Base-by-base conservation (phyloP, 2,797 vertebrate species). In the Astyanax mexicanus region DNA sequence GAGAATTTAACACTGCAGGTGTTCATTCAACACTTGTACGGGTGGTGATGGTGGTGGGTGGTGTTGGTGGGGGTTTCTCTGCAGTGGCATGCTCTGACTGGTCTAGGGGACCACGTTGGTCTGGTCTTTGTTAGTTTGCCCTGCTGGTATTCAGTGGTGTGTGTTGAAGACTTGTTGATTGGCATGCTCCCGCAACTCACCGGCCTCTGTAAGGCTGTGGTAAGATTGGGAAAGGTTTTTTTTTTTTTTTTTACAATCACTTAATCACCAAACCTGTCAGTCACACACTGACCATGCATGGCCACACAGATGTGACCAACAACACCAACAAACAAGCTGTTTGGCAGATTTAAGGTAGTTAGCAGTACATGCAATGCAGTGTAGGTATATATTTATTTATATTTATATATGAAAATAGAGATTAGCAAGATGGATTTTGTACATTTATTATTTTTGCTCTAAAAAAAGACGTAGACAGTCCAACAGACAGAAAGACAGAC, bases 221-320 rank as follows among this genome's bases (percentile, higher is more conserved):
- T 93, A 96, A 93, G 95, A 94, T 94, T 54, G 29, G 29, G 94
- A 90, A 88, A 93, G 93, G 93, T 92, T 94, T 93, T 94, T 94
- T 94, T 91, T 92, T 94, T 93, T 94, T 94, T 94, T 91, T 94
- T 91, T 96, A 96, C 95, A 95, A 96, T 95, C 95, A 93, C 96
- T 95, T 97, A 97, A 99, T 98, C 96, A 98, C 95, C 95, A 93
- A 94, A 96, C 93, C 96, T 97, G 96, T 98, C 98, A 97, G 92
- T 98, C 96, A 98, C 86, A 85, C 55, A 84, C 84, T 89, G 87
- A 88, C 17, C 23, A 38, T 44, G 32, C 37, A 7, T 90, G 81
- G 88, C 85, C 90, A 84, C 54, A 32, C 11, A 9, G 11, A 23
- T 10, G 21, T 64, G 32, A 65, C 52, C 35, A 68, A 47, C 51